Conservation (phyloP, 2,113 vertebrate genomes). For the Poeciliopsis prolifica region DNA sequence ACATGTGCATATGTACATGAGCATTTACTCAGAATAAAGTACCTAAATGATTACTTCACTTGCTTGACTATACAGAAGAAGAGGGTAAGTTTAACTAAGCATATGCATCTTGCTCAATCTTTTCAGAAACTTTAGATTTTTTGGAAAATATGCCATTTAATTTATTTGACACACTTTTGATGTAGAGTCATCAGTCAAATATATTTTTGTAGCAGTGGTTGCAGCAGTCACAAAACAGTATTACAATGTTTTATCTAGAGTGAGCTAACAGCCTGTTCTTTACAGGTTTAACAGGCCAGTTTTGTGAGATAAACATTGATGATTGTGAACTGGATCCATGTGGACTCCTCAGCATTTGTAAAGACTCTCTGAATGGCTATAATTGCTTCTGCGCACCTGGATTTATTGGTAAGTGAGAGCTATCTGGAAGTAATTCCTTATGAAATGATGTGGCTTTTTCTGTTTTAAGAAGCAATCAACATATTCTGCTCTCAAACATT, state of each 20-base stretch:
- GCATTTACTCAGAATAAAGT: too few species aligned
- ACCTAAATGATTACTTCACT: too few species aligned
- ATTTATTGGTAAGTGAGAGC: constrained; percentile 82
- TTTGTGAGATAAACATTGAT: constrained; percentile 77
- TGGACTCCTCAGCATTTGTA: constrained; percentile 81
- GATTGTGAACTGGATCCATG: constrained; percentile 81
- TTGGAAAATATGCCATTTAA: too few species aligned
- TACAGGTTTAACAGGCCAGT: constrained; percentile 81
- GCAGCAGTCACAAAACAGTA: too few species aligned
- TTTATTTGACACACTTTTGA: not conserved
- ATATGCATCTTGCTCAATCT: too few species aligned
- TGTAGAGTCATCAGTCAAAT: not conserved
- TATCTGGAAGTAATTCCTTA: constrained; percentile 30
- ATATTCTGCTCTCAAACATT: constrained; percentile 49
- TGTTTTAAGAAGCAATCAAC: constrained; percentile 14
- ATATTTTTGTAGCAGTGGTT: too few species aligned
- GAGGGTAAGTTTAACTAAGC: too few species aligned
- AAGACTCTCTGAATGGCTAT: constrained; percentile 74
- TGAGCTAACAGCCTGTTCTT: not conserved
- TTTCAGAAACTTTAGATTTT: too few species aligned
- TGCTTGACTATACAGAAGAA: too few species aligned
- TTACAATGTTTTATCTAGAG: too few species aligned
- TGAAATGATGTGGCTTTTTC: constrained; percentile 33
- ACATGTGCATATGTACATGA: too few species aligned
- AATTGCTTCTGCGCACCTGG: constrained; percentile 87